Base-by-base conservation (phyloP, 2,113 vertebrate genomes). In the Psephotus haematonotus region DNA sequence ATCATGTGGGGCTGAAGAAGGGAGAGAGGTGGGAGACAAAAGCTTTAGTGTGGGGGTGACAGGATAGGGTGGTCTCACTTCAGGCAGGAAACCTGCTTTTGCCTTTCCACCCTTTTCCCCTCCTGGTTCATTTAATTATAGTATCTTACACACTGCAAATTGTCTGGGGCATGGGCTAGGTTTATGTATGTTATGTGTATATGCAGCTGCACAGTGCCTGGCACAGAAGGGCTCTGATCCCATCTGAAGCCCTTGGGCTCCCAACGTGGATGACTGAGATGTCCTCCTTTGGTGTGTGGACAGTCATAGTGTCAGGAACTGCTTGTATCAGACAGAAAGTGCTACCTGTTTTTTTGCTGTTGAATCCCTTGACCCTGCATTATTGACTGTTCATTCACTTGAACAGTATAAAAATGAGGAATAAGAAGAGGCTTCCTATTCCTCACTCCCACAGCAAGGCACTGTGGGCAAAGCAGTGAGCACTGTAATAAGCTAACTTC, bases 281-380 rank as follows among this genome's bases (percentile, higher is more conserved):
- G 31, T 67, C 23, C 9, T 70, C 16, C 37, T 88, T 79, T 4
- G 7, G 6, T 16, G 3, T 29, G 13, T 13, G 46, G 37, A 29
- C 47, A 25, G 19, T 59, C 29, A 7, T 4, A 75, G 43, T 0
- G 1, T 11, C 29, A 29, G 53, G 23, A 60, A 29, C 4, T 3
- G 27, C 35, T 35, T 47, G 20, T 33, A 59, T 55, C 57, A 78
- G 29, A 23, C 15, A 68, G n/a, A 80, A 57, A 37, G 7, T 2
- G 2, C 41, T 77, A 13, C 16, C 11, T 83, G 10, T 1, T 46
- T 59, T 82, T 76, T 76, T 0, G 1, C 8, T 46, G 19, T 39
- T 53, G 31, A 65, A 39, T 46, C 17, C 28, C 53, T 29, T 37
- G 11, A 20, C 18, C 28, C n/a, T 49, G 14, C 2, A 13, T 71